Percentiles rank a stretch among this genome's conserved stretches.
These are phyloP conservation scores for Hippasteria phrygiana DNA, from an alignment of 53 echinoderm and acorn worm species.

Conservation along the genomic window DNA sequence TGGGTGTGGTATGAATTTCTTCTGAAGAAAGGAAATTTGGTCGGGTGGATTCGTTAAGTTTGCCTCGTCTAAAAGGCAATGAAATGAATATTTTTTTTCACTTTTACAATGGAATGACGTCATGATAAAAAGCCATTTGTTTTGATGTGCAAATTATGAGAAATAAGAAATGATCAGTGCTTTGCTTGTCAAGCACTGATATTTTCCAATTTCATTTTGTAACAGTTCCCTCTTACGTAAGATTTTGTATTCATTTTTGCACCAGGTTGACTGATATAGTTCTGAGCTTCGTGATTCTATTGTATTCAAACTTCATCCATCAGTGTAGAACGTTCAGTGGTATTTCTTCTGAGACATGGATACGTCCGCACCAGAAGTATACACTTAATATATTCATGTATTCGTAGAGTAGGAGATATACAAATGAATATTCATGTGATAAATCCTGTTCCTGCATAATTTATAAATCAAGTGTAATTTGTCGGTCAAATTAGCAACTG, in stretches of 20 bases:
- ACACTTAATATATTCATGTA: slow-evolving; percentile 55
- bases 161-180: background rate
- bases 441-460: slow-evolving; percentile 44
- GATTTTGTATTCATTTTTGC: slow-evolving; percentile 29
- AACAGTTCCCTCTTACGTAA: background rate
- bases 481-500: slow-evolving; percentile 17
- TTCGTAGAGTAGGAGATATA: slow-evolving; percentile 45
- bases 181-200: background rate
- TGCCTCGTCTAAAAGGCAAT: background rate
- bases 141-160: slow-evolving; percentile 23
- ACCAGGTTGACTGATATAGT: slow-evolving; percentile 14
- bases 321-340: background rate
- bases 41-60: background rate
- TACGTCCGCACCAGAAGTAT: slow-evolving; percentile 21
- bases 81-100: background rate
- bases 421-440: slow-evolving; percentile 37
- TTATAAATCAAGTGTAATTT: slow-evolving; percentile 51
- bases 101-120: background rate
- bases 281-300: slow-evolving; percentile 4
- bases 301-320: slow-evolving; percentile 36
- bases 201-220: background rate
- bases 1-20: background rate
- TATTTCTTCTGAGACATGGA: slow-evolving; percentile 18
- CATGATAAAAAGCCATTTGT: background rate
- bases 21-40: background rate